Percentiles rank a stretch among this genome's conserved stretches.
Evolutionary conservation across 2,797 vertebrate genomes (phyloP).

Genomic region (Fringilla coelebs): DNA sequence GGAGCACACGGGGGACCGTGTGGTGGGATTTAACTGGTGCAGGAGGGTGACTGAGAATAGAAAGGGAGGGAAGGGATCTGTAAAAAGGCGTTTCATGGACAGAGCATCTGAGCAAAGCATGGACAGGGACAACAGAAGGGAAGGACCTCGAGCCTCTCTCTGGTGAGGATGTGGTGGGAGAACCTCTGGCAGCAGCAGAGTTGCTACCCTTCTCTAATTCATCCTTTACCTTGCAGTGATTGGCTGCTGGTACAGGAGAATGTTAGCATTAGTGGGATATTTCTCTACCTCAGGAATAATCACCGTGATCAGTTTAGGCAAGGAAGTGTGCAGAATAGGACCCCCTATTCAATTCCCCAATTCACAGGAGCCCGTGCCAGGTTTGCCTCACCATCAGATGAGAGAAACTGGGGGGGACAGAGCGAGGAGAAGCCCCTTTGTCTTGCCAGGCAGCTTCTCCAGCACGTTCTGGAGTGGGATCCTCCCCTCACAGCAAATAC

Average conservation of each 20-base stretch:
- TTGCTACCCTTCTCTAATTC: background rate
- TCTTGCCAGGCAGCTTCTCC: constrained; percentile 16
- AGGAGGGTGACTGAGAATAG: background rate
- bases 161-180: background rate
- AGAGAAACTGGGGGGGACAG: background rate
- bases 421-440: background rate
- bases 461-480: background rate
- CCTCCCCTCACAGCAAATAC: background rate
- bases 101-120: background rate
- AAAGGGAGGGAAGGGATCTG: background rate
- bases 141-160: rapidly evolving
- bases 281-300: background rate
- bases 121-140: too few relatives aligned
- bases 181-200: background rate
- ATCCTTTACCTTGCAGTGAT: background rate
- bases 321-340: background rate
- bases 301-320: background rate
- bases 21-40: background rate
- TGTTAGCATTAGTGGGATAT: too few relatives aligned
- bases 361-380: background rate
- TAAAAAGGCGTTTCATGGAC: background rate
- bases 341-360: background rate
- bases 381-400: background rate
- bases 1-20: rapidly evolving
- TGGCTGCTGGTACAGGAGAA: background rate